Conservation (phyloP, 64 coral and sea anemone genomes). For the Stylophora pistillata region DNA sequence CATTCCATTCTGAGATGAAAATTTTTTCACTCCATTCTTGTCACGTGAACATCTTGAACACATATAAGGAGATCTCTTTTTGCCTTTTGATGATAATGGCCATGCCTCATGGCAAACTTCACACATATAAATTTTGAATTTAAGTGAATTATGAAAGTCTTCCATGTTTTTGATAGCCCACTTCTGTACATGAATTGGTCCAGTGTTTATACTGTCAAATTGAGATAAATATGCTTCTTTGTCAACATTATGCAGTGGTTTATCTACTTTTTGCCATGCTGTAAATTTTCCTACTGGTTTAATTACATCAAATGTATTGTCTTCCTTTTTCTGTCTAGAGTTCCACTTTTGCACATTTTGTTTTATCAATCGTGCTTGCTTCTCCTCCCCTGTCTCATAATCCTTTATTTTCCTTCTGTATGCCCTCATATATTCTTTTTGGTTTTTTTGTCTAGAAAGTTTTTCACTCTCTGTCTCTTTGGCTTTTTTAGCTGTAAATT, state of each 20-base stretch:
- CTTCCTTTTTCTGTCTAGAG: too few relatives aligned
- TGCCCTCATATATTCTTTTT: not conserved
- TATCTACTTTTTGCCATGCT: too few relatives aligned
- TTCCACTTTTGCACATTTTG: not conserved
- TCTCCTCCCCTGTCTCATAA: not conserved
- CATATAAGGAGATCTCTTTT: conserved; percentile 34
- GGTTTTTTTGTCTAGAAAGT: conserved; percentile 10
- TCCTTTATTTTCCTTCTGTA: conserved; percentile 2
- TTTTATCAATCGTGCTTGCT: not conserved
- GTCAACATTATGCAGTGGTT: not conserved
- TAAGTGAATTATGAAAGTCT: conserved; percentile 67
- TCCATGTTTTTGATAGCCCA: conserved; percentile 47
- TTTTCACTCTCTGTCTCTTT: not conserved
- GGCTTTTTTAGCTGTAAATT: not conserved
- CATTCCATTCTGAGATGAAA: conserved; percentile 60
- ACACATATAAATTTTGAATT: conserved; percentile 36
- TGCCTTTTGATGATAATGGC: conserved; percentile 14
- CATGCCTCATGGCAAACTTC: conserved; percentile 53
- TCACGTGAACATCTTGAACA: conserved; percentile 57
- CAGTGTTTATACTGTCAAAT: conserved; percentile 43
- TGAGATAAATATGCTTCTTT: conserved; percentile 52
- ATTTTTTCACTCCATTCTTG: conserved; percentile 36
- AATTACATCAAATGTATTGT: too few relatives aligned
- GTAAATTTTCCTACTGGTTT: too few relatives aligned
- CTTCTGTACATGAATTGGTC: conserved; percentile 53